These are phyloP conservation scores for Troides helena DNA, from an alignment of 2,888 invertebrate genomes.

Conservation along the genomic window DNA sequence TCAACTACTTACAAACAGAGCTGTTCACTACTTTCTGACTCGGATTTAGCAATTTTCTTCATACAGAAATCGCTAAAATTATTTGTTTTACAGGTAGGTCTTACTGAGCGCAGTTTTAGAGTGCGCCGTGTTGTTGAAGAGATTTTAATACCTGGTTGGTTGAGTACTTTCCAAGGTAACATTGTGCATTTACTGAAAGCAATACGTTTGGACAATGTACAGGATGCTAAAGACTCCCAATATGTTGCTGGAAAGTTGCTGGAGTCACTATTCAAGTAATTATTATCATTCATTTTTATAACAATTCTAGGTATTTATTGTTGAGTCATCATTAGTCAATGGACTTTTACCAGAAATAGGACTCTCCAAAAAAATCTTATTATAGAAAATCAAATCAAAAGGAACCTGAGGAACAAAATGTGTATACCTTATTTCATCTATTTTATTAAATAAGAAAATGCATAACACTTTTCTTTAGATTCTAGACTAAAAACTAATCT, in stretches of 20 bases:
- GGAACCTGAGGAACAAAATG: too few species aligned
- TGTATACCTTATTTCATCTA: too few species aligned
- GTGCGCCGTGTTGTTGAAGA: conserved; percentile 76
- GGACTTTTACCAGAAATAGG: too few species aligned
- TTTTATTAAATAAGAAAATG: too few species aligned
- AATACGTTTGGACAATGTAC: conserved; percentile 84
- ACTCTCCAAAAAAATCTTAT: too few species aligned
- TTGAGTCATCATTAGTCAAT: too few species aligned
- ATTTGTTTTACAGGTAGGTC: conserved; percentile 57
- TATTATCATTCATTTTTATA: background rate
- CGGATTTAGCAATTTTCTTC: background rate
- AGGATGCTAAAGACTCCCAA: conserved; percentile 75
- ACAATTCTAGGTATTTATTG: background rate
- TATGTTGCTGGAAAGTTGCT: conserved; percentile 73
- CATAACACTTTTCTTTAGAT: too few species aligned
- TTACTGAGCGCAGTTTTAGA: conserved; percentile 69
- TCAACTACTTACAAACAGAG: too few species aligned
- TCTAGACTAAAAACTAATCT: too few species aligned
- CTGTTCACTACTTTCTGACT: too few species aligned
- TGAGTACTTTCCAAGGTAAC: conserved; percentile 85
- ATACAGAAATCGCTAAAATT: background rate
- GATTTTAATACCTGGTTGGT: conserved; percentile 86
- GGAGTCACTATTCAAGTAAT: conserved; percentile 72
- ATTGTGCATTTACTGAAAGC: conserved; percentile 86
- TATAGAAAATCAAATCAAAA: too few species aligned